Evolutionary conservation across 2,888 invertebrate species (phyloP), one percentile per base, ranked within the genome.

Genomic region (Acrocyrtus sp.): DNA sequence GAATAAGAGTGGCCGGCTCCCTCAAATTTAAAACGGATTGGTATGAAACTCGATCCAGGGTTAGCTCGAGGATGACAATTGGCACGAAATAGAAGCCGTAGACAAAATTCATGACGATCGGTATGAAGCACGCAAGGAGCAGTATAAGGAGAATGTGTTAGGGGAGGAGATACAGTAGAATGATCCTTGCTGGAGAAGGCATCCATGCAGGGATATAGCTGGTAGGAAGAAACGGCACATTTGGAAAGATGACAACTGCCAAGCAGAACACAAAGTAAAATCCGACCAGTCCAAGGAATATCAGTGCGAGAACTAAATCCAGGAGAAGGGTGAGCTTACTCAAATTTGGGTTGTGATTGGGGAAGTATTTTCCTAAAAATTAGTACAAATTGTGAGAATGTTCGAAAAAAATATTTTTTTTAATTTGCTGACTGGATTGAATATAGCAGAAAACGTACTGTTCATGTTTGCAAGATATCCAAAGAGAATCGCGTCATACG

Each of bases 41-140:
- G n/a, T 62, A 53, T 6, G 19, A 41, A 2, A 5, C n/a, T 15
- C n/a, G n/a, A n/a, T 47, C 51, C 10, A 62, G 29, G 4, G 19
- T n/a, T 26, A 62, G 43, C n/a, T 62, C 43, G 5, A 10, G 21
- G 0, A 62, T 15, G 10, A 62, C 24, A 19, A 62, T 15, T 1
- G 51, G 8, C 10, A 53, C 27, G 15, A 53, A 29, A n/a, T 29
- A 5, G 3, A 62, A 4, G 8, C 51, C 51, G n/a, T 62, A 62
- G 6, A 47, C 6, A n/a, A 41, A 51, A 15, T 50, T 19, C n/a
- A 51, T 43, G 1, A 26, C 19, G 12, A 26, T 10, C 3, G 10
- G 1, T 17, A 43, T 27, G 1, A 15, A 17, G 3, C 45, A 10
- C 3, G 17, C 29, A 15, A 15, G 2, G n/a, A n/a, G n/a, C n/a